Evolutionary conservation across 2,113 vertebrate species (phyloP), one percentile per base, ranked within the genome.

Genomic region (Aegithalos caudatus): DNA sequence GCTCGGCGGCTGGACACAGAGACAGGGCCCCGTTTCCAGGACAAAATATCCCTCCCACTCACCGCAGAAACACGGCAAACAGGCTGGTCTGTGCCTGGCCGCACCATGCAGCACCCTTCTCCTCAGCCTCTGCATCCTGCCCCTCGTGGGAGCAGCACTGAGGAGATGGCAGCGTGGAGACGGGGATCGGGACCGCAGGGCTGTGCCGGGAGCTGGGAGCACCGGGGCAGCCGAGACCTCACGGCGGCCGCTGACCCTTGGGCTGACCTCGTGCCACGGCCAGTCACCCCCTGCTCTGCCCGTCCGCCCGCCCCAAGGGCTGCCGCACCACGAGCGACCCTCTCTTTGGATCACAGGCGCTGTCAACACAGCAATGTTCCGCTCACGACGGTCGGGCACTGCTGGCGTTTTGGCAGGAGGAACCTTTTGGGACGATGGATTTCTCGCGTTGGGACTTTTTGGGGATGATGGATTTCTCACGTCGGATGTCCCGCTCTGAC

Each of bases 201-300:
- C 35, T 5, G 24, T 3, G 33, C 38, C 2, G 2, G 31, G 40
- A 51, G 31, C 1, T 3, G 74, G 62, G 45, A 64, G 48, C 28
- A 19, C 25, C 0, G 3, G 2, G 3, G 29, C 1, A 3, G 24
- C 64, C 7, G 13, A 37, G 48, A 8, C 51, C n/a, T 69, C 14
- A 0, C 22, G 16, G 33, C 0, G 0, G 37, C 37, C 1, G 0
- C 84, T 54, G 69, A 35, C 44, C 66, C 38, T 28, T 18, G 2
- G 13, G 5, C 51, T 6, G 40, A 18, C 80, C 48, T 51, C 1
- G 0, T 31, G 29, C 23, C 62, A 15, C 27, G 45, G 54, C 44
- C 38, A 19, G 54, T 56, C 18, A 23, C 28, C 14, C 44, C 15
- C 28, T 64, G 67, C 31, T 35, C 53, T 6, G 5, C 24, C 25